These are phyloP conservation scores for Eilema griseolum DNA, from an alignment of 2,888 invertebrate genomes.

Conservation along the genomic window DNA sequence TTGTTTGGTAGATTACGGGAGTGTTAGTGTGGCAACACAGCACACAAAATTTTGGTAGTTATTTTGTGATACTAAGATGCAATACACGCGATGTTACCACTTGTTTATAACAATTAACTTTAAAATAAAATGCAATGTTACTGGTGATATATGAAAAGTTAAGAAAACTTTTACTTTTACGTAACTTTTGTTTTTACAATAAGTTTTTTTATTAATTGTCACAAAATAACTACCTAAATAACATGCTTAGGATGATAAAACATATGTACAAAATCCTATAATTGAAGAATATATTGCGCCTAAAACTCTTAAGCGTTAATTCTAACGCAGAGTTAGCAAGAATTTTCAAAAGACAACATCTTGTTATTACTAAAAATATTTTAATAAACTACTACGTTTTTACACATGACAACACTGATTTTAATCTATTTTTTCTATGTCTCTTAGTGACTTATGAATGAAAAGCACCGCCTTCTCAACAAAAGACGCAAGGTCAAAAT, in stretches of 20 bases:
- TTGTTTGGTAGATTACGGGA: slow-evolving; percentile 68
- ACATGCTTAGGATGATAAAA: slow-evolving; percentile 45
- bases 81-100: background rate
- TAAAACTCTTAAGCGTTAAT: slow-evolving; percentile 32
- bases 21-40: slow-evolving; percentile 77
- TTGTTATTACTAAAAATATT: slow-evolving; percentile 8
- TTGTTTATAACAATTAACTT: background rate
- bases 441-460: background rate
- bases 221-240: slow-evolving; percentile 49
- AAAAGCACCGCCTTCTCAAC: background rate
- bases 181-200: background rate
- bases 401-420: slow-evolving; percentile 7
- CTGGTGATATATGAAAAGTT: too few species aligned
- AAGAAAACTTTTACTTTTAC: too few species aligned
- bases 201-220: slow-evolving; percentile 5
- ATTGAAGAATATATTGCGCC: background rate
- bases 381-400: background rate
- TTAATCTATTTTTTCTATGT: background rate
- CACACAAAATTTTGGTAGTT: slow-evolving; percentile 56
- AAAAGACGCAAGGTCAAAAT: background rate
- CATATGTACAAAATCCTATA: slow-evolving; percentile 25
- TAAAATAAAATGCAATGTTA: too few species aligned
- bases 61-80: slow-evolving; percentile 35
- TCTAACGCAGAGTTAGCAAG: slow-evolving; percentile 24
- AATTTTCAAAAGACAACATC: slow-evolving; percentile 7